These are phyloP conservation scores for Fragum whitleyi DNA, from an alignment of 2,888 invertebrate species.

Conservation along the genomic window DNA sequence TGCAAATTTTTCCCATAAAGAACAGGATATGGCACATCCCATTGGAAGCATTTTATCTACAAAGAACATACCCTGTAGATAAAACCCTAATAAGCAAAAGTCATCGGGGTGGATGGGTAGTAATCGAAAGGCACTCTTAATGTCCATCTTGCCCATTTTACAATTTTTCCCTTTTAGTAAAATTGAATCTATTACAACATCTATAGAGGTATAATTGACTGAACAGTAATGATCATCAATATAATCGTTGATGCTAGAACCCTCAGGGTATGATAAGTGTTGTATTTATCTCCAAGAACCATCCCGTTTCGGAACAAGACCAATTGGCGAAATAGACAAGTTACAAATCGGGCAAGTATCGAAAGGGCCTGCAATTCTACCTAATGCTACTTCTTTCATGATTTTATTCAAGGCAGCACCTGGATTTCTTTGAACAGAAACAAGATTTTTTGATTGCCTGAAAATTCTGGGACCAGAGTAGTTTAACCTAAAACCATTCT, in stretches of 20 bases:
- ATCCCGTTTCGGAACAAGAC: constrained; percentile 21
- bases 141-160: constrained; percentile 20
- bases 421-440: constrained; percentile 21
- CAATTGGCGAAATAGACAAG: constrained; percentile 12
- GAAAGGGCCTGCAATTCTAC: no score
- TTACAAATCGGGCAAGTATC: no score
- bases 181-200: constrained; percentile 20
- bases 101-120: constrained; percentile 14
- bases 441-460: no score
- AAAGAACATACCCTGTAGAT: constrained; percentile 10
- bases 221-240: constrained; percentile 27
- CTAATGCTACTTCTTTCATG: no score
- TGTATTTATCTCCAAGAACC: constrained; percentile 22
- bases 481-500: no score
- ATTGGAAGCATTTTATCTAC: constrained; percentile 26
- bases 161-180: not conserved
- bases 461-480: no score
- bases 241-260: constrained; percentile 34
- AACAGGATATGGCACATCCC: constrained; percentile 17
- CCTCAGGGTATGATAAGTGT: constrained; percentile 35
- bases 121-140: constrained; percentile 27
- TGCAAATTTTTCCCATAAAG: constrained; percentile 29
- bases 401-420: constrained; percentile 10
- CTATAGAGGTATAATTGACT: constrained; percentile 36
- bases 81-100: constrained; percentile 26